Evolutionary conservation across 2,113 vertebrate species (phyloP).

Genomic region (Nothobranchius kuhntae): DNA sequence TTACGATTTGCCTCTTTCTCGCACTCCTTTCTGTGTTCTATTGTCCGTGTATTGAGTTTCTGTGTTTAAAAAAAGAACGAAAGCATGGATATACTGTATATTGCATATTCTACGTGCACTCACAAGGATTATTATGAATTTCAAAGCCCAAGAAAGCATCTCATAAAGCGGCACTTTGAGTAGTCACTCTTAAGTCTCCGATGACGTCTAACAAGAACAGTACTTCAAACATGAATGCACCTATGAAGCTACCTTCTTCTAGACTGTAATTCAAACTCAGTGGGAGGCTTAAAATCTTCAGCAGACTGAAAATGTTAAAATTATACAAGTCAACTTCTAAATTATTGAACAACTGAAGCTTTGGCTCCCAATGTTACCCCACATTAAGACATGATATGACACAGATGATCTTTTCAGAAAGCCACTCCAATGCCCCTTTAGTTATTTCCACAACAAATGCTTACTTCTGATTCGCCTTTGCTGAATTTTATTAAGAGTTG

Average conservation of each 20-base stretch:
- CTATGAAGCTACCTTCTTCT: constrained; percentile 3
- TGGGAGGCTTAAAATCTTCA: neutral
- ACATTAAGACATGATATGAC: neutral
- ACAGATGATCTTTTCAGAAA: neutral
- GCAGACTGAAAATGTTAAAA: neutral
- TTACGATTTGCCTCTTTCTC: too few relatives aligned
- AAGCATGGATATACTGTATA: neutral
- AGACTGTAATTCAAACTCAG: constrained; percentile 20
- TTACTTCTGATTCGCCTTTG: constrained; percentile 8
- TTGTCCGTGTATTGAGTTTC: too few relatives aligned
- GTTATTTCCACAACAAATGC: constrained; percentile 9
- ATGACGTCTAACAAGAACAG: neutral
- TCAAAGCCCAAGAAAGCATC: constrained; percentile 1
- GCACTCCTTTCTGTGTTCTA: too few relatives aligned
- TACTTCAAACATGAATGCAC: constrained; percentile 16
- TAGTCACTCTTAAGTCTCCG: neutral
- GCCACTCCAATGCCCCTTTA: neutral
- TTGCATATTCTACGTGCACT: constrained; percentile 7
- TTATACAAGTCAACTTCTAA: neutral
- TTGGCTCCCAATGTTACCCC: neutral
- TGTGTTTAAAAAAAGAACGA: too few relatives aligned
- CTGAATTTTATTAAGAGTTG: constrained; percentile 21
- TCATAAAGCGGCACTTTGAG: neutral
- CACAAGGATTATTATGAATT: neutral
- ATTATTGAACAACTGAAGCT: neutral